A percentile compares a stretch with the other conserved stretches of the same genome.
Conservation (phyloP, 2,888 invertebrate species). For the Pammene fasciana region DNA sequence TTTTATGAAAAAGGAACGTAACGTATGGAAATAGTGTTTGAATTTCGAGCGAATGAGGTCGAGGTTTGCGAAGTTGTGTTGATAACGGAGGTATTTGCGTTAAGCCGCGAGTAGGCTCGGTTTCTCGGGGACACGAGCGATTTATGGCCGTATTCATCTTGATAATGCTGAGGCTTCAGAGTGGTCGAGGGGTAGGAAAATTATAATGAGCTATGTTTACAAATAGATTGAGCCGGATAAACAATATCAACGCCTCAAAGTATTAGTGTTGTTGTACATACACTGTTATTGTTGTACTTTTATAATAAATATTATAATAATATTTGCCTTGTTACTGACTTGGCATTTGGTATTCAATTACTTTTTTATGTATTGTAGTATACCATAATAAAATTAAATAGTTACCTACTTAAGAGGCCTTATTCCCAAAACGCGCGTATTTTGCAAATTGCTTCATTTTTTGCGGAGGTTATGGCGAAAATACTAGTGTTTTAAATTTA, state of each 20-base stretch:
- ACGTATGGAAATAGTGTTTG: background rate
- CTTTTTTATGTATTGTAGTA: no score
- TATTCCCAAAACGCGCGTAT: no score
- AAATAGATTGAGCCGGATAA: background rate
- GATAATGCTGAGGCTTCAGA: slow-evolving; percentile 34
- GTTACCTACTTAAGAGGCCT: no score
- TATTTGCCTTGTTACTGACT: no score
- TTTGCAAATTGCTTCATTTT: no score
- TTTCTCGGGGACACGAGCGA: slow-evolving; percentile 37
- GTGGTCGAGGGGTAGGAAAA: background rate
- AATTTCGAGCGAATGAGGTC: background rate
- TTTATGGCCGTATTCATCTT: slow-evolving; percentile 39
- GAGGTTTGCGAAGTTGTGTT: background rate
- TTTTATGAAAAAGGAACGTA: slow-evolving; percentile 1
- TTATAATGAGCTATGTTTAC: slow-evolving; percentile 18
- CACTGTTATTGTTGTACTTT: no score
- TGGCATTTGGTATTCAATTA: no score
- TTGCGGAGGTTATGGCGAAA: no score
- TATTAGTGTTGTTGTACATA: no score
- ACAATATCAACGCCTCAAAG: background rate
- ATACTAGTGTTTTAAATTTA: no score
- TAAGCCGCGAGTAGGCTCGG: slow-evolving; percentile 33
- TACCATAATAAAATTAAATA: no score
- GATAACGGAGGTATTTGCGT: slow-evolving; percentile 17
- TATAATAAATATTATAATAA: no score